Base-by-base conservation (phyloP, 2,888 invertebrate species). In the Platerodrilus igneus region DNA sequence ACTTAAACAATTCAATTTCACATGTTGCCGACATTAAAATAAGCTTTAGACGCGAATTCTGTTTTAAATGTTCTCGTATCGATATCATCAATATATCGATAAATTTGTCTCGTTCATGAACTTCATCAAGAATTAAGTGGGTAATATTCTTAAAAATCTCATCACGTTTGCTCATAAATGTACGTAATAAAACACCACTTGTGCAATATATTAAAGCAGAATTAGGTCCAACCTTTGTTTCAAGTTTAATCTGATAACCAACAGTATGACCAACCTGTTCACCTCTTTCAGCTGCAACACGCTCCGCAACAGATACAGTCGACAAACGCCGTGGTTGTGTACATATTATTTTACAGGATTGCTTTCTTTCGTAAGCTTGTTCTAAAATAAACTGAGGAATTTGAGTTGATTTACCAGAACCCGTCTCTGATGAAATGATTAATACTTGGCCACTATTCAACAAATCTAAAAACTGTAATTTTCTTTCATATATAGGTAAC, bases 1-100 rank as follows among this genome's bases (percentile, higher is more conserved):
- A 76, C 29, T 81, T 73, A 69, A 95, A 89, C 47, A 89, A 77
- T 39, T 79, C 74, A 26, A 85, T 79, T 60, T 96, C 91, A 64
- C 93, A 79, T 0, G 94, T 90, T 7, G 96, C 96, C 2, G 95
- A 95, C 95, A 97, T 96, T 26, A 97, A 76, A 28, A 97, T 76
- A 0, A 96, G 67, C 58, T 83, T 84, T 11, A 95, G 71, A 42
- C 86, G 76, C 48, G 80, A 79, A 60, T 78, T 81, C 29, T 78
- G 73, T 1, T 76, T 70, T 23, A 93, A 64, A 7, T 83, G 78
- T 59, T 91, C 87, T 22, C 85, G 77, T 33, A 96, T 68, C 3
- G 87, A 85, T 41, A 93, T 86, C 42, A 97, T 70, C 25, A 96
- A 74, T 67, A 96, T 95, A 69, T 97, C 97, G 31, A 89, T 86